These are phyloP conservation scores for Plumapathes pennacea DNA, from an alignment of 92 coral and sea anemone species.

Conservation along the genomic window DNA sequence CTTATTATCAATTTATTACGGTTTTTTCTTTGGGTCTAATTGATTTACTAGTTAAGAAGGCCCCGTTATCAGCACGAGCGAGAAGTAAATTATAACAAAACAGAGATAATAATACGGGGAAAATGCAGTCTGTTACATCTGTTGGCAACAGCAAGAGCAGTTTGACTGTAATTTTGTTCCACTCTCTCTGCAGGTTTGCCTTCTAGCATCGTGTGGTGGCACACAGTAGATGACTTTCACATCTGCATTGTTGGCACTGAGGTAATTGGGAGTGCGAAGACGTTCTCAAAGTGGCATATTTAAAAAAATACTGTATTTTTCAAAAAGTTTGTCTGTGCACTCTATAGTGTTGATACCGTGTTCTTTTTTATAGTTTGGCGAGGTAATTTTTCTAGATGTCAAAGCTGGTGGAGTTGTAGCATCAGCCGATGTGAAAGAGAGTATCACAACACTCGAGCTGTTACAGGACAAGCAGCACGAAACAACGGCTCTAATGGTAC, in stretches of 20 bases:
- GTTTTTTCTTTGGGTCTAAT: too few relatives aligned
- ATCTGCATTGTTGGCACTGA: conserved; percentile 94
- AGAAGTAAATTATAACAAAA: too few relatives aligned
- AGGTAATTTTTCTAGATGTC: conserved; percentile 68
- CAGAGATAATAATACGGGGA: too few relatives aligned
- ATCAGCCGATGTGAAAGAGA: conserved; percentile 71
- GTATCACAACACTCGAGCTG: conserved; percentile 66
- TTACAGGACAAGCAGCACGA: conserved; percentile 89
- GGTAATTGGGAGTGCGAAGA: too few relatives aligned
- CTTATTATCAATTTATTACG: too few relatives aligned
- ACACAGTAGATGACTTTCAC: conserved; percentile 80
- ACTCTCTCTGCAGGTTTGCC: conserved; percentile 49
- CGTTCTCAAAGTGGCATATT: too few relatives aligned
- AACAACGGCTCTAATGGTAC: conserved; percentile 78
- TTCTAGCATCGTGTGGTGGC: conserved; percentile 98
- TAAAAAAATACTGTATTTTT: too few relatives aligned
- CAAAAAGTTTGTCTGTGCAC: too few relatives aligned
- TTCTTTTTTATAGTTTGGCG: conserved; percentile 58
- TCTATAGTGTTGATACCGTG: too few relatives aligned
- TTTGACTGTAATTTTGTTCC: background rate
- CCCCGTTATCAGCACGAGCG: too few relatives aligned
- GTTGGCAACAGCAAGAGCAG: background rate
- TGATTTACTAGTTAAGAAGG: too few relatives aligned
- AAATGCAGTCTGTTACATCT: too few relatives aligned
- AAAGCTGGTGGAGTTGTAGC: conserved; percentile 58